A percentile compares a stretch with the other conserved stretches of the same genome.
These are phyloP conservation scores for Sparus aurata DNA, from an alignment of 2,797 vertebrate genomes.

Conservation along the genomic window DNA sequence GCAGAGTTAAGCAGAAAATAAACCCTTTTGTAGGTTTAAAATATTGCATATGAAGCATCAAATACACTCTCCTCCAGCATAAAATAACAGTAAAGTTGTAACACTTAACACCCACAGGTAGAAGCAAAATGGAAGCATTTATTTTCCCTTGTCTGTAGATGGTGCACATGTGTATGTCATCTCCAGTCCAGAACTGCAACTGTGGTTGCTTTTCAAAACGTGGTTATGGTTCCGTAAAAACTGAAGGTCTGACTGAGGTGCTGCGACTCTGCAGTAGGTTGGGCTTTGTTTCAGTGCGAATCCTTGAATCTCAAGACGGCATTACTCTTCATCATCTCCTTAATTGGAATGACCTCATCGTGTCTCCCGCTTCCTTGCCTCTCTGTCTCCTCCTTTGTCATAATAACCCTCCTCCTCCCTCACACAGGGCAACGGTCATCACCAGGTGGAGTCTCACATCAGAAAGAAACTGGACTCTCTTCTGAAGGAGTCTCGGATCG, in stretches of 20 bases:
- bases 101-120: neutral
- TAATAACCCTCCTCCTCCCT: slow-evolving; percentile 4
- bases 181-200: neutral
- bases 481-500: slow-evolving; percentile 94
- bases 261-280: neutral
- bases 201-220: neutral
- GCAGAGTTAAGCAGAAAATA: neutral
- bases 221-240: neutral
- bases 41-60: neutral
- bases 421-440: slow-evolving; percentile 91
- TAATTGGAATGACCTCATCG: slow-evolving; percentile 2
- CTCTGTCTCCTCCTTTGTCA: neutral
- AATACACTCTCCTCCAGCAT: neutral
- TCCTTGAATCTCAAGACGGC: neutral
- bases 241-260: neutral
- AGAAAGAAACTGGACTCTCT: slow-evolving; percentile 97
- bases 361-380: neutral
- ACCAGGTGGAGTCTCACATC: slow-evolving; percentile 96
- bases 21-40: neutral
- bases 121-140: too few species aligned
- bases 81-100: neutral
- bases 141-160: too few species aligned
- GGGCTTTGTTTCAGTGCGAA: neutral
- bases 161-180: too few species aligned
- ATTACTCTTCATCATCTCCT: slow-evolving; percentile 1